phyloP scores from a whole-genome alignment of 2,113 vertebrate species.

The Chauna torquata region DNA sequence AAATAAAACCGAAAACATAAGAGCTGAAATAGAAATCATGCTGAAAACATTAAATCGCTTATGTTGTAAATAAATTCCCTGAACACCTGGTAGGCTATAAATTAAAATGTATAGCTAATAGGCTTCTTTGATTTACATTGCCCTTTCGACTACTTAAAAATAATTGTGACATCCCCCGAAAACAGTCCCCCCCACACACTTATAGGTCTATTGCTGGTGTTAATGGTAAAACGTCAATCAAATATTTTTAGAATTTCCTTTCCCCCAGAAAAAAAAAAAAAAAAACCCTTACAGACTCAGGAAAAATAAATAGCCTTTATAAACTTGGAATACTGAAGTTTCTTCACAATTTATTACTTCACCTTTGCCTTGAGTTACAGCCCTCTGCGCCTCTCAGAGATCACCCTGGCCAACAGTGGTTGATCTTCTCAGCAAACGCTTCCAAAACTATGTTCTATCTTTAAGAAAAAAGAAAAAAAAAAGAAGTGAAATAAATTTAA shows the following conservation, averaged over 20 bases:
- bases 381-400: constrained; percentile 51
- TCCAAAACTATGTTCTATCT: constrained; percentile 34
- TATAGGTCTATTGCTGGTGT: background rate
- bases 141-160: constrained; percentile 60
- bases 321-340: constrained; percentile 37
- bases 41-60: constrained; percentile 43
- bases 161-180: background rate
- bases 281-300: constrained; percentile 33
- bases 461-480: background rate
- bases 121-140: constrained; percentile 33
- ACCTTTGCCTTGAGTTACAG: constrained; percentile 74
- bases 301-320: constrained; percentile 61
- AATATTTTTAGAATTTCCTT: constrained; percentile 57
- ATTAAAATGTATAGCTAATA: constrained; percentile 11
- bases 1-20: constrained; percentile 8
- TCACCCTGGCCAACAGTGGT: constrained; percentile 42
- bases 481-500: background rate
- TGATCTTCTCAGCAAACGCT: constrained; percentile 49
- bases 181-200: background rate
- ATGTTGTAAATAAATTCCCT: constrained; percentile 32
- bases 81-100: constrained; percentile 2
- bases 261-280: background rate
- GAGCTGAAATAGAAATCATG: constrained; percentile 46
- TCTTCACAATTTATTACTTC: constrained; percentile 61
- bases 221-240: constrained; percentile 54